These are phyloP conservation scores for Dreissena rostriformis DNA, from an alignment of 1,140 invertebrate genomes.

Conservation along the genomic window DNA sequence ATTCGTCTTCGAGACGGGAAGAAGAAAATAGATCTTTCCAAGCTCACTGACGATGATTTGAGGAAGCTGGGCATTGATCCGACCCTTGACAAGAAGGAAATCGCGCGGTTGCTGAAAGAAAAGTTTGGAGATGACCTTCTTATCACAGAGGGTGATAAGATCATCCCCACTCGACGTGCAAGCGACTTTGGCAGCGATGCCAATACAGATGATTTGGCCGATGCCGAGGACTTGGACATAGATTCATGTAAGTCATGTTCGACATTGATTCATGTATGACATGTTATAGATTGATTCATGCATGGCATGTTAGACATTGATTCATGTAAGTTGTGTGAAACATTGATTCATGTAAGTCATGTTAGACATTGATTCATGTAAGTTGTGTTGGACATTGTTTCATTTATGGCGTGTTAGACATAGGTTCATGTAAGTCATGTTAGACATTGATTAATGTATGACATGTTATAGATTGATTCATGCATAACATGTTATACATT, in stretches of 20 bases:
- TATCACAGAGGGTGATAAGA: conserved; percentile 71
- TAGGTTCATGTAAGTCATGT: no score
- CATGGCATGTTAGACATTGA: no score
- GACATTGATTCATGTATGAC: no score
- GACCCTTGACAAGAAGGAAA: conserved; percentile 77
- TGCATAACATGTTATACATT: no score
- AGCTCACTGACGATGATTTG: conserved; percentile 78
- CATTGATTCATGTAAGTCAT: no score
- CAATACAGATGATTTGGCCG: conserved; percentile 77
- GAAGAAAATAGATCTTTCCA: conserved; percentile 79
- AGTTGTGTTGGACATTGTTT: no score
- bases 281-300: no score
- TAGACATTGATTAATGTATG: no score
- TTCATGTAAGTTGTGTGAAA: no score
- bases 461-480: no score
- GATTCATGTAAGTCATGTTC: conserved; percentile 71
- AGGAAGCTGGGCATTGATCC: conserved; percentile 77
- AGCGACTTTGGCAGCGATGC: conserved; percentile 77
- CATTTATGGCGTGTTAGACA: no score
- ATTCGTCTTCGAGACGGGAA: conserved; percentile 77
- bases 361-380: no score
- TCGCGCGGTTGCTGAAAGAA: conserved; percentile 77
- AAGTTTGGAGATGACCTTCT: conserved; percentile 77
- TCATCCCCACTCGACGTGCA: conserved; percentile 73
- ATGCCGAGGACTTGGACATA: conserved; percentile 79